Percentiles rank a stretch among this genome's conserved stretches.
Evolutionary conservation across 2,888 invertebrate species (phyloP).

Genomic region (Campoplex nolae): DNA sequence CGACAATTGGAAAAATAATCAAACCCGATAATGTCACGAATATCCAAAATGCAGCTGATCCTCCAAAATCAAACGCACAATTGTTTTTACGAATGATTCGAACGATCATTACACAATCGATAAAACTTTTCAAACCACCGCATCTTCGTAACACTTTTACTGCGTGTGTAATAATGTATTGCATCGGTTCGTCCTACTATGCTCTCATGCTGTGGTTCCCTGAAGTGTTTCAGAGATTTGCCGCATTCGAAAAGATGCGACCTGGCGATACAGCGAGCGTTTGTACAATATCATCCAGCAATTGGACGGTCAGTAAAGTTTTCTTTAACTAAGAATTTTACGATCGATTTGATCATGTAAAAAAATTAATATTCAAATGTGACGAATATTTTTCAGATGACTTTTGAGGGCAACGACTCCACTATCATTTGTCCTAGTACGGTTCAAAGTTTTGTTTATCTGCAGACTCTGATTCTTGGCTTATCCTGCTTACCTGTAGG

Average conservation of each 20-base stretch:
- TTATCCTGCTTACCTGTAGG: slow-evolving; percentile 91
- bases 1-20: neutral
- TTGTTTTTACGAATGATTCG: slow-evolving; percentile 38
- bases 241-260: slow-evolving; percentile 88
- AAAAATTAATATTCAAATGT: neutral
- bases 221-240: slow-evolving; percentile 92
- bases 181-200: slow-evolving; percentile 93
- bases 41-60: neutral
- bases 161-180: slow-evolving; percentile 92
- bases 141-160: slow-evolving; percentile 90
- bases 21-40: neutral
- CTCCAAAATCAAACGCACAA: neutral
- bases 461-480: slow-evolving; percentile 91
- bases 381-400: slow-evolving; percentile 14
- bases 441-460: slow-evolving; percentile 88
- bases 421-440: slow-evolving; percentile 86
- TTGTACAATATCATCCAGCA: slow-evolving; percentile 88
- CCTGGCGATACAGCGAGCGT: slow-evolving; percentile 90
- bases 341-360: neutral
- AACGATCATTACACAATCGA: slow-evolving; percentile 90
- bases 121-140: slow-evolving; percentile 89
- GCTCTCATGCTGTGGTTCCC: slow-evolving; percentile 97
- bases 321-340: neutral
- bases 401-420: neutral
- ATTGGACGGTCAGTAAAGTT: slow-evolving; percentile 31